These are phyloP conservation scores for Cassiopea andromeda DNA, from an alignment of 30 jellyfish, hydroid and myxozoan species.

Conservation along the genomic window DNA sequence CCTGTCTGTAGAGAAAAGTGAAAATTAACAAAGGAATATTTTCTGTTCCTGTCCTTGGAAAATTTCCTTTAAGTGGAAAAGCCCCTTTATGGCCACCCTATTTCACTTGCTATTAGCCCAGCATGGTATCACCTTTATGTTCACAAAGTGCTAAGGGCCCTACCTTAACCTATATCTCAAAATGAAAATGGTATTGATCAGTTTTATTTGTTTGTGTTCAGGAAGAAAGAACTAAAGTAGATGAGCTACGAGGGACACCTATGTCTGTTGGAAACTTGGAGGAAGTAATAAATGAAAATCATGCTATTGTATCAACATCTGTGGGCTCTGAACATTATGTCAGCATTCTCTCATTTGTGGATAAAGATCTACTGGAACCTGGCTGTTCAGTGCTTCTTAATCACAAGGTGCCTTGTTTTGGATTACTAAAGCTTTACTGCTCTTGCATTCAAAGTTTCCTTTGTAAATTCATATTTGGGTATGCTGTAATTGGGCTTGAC, in stretches of 20 bases:
- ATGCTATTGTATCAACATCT: slow-evolving; percentile 99
- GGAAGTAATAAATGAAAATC: slow-evolving; percentile 97
- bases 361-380: slow-evolving; percentile 92
- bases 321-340: slow-evolving; percentile 97
- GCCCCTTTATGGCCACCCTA: too few species aligned
- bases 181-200: background rate
- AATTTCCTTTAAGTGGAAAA: too few species aligned
- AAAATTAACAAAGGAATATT: too few species aligned
- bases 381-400: slow-evolving; percentile 98
- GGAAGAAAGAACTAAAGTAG: slow-evolving; percentile 98
- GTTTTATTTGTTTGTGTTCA: slow-evolving; percentile 10
- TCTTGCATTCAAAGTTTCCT: background rate
- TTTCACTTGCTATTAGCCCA: too few species aligned
- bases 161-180: too few species aligned
- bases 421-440: background rate
- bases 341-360: slow-evolving; percentile 96
- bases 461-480: background rate
- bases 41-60: too few species aligned
- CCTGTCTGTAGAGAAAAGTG: too few species aligned
- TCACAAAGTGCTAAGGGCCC: too few species aligned
- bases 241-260: slow-evolving; percentile 98
- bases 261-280: slow-evolving; percentile 98
- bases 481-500: too few species aligned
- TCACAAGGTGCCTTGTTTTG: slow-evolving; percentile 68
- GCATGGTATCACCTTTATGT: too few species aligned